phyloP scores from a whole-genome alignment of 2,113 vertebrate genomes.

The Sterna hirundo region DNA sequence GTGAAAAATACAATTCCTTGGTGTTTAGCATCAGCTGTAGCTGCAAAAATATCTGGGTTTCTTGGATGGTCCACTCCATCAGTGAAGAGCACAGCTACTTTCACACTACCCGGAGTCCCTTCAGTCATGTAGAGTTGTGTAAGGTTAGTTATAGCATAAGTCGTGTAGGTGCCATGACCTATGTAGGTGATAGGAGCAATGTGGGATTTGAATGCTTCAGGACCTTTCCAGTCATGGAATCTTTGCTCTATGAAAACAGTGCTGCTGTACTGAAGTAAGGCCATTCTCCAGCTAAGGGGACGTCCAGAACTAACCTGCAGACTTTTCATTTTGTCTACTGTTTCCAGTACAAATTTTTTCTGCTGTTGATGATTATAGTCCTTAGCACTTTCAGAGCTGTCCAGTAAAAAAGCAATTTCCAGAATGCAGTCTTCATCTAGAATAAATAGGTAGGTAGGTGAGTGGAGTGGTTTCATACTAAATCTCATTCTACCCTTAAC shows the following conservation, averaged over 20 bases:
- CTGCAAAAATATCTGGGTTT: conserved; percentile 91
- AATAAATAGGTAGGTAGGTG: conserved; percentile 26
- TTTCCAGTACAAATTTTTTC: conserved; percentile 83
- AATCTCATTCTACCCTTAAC: neutral
- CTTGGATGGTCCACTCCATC: conserved; percentile 87
- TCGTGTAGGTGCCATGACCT: conserved; percentile 90
- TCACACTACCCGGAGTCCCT: conserved; percentile 75
- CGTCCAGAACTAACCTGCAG: conserved; percentile 79
- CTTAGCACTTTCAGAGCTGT: conserved; percentile 91
- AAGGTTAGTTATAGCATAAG: conserved; percentile 91
- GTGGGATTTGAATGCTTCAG: conserved; percentile 80
- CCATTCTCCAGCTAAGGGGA: conserved; percentile 79
- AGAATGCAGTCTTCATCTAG: conserved; percentile 85
- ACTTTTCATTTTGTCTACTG: conserved; percentile 81
- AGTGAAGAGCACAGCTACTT: conserved; percentile 83
- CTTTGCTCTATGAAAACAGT: conserved; percentile 86
- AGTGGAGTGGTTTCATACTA: neutral
- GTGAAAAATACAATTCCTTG: conserved; percentile 87
- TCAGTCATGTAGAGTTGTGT: conserved; percentile 87
- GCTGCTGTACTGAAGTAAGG: conserved; percentile 91
- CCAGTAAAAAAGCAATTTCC: conserved; percentile 88
- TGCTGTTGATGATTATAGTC: conserved; percentile 85
- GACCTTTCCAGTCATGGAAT: conserved; percentile 85
- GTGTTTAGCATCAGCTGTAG: conserved; percentile 87
- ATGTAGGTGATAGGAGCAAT: conserved; percentile 83